Percentiles rank a stretch among this genome's conserved stretches.
Evolutionary conservation across 2,797 vertebrate species (phyloP).

Genomic region (Valencia hispanica): DNA sequence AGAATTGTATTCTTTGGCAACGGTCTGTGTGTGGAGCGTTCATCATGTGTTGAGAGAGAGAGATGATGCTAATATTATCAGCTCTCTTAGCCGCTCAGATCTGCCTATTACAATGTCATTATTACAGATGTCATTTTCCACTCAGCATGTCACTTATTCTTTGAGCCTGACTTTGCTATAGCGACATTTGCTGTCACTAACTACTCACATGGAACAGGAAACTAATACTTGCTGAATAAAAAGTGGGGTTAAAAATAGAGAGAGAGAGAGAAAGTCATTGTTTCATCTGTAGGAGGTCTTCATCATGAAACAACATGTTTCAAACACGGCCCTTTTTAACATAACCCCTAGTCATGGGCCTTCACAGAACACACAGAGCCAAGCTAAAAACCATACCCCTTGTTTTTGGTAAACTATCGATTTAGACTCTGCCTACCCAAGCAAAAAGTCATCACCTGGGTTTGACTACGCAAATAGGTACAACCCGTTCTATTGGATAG

Average conservation of each 20-base stretch:
- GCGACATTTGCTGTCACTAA: neutral
- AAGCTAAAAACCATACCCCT: neutral
- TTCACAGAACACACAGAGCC: neutral
- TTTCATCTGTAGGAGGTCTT: conserved; percentile 9
- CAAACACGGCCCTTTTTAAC: neutral
- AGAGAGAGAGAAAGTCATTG: neutral
- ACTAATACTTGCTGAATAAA: conserved; percentile 2
- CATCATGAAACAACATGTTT: neutral
- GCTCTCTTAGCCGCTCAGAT: neutral
- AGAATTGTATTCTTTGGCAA: neutral
- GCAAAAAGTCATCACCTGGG: too few relatives aligned
- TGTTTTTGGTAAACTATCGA: neutral
- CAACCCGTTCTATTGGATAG: too few relatives aligned
- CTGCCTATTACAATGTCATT: conserved; percentile 1
- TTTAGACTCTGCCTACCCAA: too few relatives aligned
- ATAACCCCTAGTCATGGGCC: neutral
- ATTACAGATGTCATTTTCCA: neutral
- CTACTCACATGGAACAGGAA: neutral
- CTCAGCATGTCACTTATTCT: neutral
- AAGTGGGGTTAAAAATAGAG: neutral
- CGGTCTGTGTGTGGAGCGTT: neutral
- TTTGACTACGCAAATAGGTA: too few relatives aligned
- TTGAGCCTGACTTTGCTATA: conserved; percentile 15
- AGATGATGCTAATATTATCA: conserved; percentile 2
- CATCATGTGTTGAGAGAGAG: neutral